phyloP scores from a whole-genome alignment of 2,797 vertebrate species.

The Enteromius paludinosus region DNA sequence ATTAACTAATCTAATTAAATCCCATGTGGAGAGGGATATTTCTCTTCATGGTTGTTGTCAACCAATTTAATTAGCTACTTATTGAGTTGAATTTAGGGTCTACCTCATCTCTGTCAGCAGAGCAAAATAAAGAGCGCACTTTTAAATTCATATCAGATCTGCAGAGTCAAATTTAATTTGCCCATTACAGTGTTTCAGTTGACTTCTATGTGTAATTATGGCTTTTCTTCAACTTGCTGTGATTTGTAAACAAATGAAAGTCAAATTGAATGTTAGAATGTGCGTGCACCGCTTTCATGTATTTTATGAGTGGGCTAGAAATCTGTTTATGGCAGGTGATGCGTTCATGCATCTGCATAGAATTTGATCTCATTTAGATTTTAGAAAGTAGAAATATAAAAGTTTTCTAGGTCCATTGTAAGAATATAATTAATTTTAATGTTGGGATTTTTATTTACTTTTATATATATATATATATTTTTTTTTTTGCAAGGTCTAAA shows the following conservation, averaged over 20 bases:
- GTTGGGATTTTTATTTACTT: no score
- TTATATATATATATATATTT: no score
- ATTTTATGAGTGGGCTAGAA: slow-evolving; percentile 38
- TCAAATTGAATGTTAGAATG: slow-evolving; percentile 43
- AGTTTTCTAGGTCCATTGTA: slow-evolving; percentile 5
- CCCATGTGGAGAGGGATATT: slow-evolving; percentile 59
- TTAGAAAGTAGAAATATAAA: not conserved
- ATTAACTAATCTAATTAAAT: slow-evolving; percentile 60
- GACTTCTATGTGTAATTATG: slow-evolving; percentile 41
- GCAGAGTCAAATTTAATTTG: slow-evolving; percentile 60
- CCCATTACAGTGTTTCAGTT: slow-evolving; percentile 43
- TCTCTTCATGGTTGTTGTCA: slow-evolving; percentile 67
- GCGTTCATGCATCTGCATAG: slow-evolving; percentile 49
- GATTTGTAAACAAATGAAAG: slow-evolving; percentile 57
- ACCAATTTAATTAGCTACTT: slow-evolving; percentile 68
- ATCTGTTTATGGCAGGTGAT: slow-evolving; percentile 57
- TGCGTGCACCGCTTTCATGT: slow-evolving; percentile 27
- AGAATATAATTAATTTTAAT: not conserved
- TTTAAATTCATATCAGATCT: slow-evolving; percentile 54
- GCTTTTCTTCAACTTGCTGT: slow-evolving; percentile 50
- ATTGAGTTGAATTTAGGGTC: slow-evolving; percentile 66
- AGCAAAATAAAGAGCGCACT: slow-evolving; percentile 52
- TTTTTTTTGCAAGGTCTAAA: no score
- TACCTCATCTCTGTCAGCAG: slow-evolving; percentile 48
- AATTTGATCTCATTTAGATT: not conserved